phyloP scores from a whole-genome alignment of 2,797 vertebrate species.

The Parauchenoglanis ngamensis region DNA sequence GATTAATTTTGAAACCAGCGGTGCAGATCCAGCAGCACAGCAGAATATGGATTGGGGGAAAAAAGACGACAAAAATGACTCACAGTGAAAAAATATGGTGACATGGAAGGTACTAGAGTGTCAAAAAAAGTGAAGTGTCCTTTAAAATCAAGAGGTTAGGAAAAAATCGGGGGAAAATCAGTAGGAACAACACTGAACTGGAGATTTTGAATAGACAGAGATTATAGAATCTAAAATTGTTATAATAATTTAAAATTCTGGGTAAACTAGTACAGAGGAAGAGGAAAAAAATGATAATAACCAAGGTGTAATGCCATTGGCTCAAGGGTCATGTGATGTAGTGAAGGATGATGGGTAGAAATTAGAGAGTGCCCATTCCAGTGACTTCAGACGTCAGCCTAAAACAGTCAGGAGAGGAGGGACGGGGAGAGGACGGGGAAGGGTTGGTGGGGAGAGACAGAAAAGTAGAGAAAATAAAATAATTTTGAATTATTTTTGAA shows the following conservation, averaged over 20 bases:
- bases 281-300: slow-evolving; percentile 68
- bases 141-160: slow-evolving; percentile 56
- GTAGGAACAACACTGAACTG: slow-evolving; percentile 63
- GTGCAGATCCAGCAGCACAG: slow-evolving; percentile 48
- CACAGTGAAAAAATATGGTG: slow-evolving; percentile 59
- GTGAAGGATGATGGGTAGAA: slow-evolving; percentile 78
- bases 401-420: slow-evolving; percentile 75
- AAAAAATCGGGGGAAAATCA: slow-evolving; percentile 13
- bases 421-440: slow-evolving; percentile 62
- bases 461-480: slow-evolving; percentile 71
- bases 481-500: slow-evolving; percentile 68
- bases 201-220: slow-evolving; percentile 60
- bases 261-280: slow-evolving; percentile 72
- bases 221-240: slow-evolving; percentile 58
- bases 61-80: slow-evolving; percentile 44
- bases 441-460: slow-evolving; percentile 59
- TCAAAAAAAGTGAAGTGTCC: slow-evolving; percentile 66
- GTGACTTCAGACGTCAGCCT: slow-evolving; percentile 99
- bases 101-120: slow-evolving; percentile 67
- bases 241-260: slow-evolving; percentile 72
- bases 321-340: slow-evolving; percentile 82
- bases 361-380: slow-evolving; percentile 94
- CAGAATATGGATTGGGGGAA: slow-evolving; percentile 31
- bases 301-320: slow-evolving; percentile 74
- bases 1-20: slow-evolving; percentile 19